Base-by-base conservation (phyloP, 2,113 vertebrate species). In the Sialia sialis region DNA sequence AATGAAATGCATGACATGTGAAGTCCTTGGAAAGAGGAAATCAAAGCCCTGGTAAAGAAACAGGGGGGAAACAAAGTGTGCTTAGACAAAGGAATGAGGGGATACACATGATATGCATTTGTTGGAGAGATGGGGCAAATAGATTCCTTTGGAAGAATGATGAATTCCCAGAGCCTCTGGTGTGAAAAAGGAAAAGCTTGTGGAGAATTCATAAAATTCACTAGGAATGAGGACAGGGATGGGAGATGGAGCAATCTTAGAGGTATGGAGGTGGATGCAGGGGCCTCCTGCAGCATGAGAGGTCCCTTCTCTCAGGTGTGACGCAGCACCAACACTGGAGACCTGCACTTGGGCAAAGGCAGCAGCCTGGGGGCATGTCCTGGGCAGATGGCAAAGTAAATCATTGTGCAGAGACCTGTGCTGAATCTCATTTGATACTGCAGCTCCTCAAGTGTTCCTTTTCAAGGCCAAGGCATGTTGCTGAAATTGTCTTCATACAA, bases 321-420 rank as follows among this genome's bases (percentile, higher is more conserved):
- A 9, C 25, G 23, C 0, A 0, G n/a, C 62, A 39, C 55, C 59
- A 48, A 9, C 1, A 0, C 29, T 52, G 44, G 41, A 51, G n/a
- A 44, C 36, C 44, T 48, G 72, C 1, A 0, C 15, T 59, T 52
- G 34, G 51, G 38, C 60, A 49, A 36, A 80, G 44, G 36, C 67
- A 91, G 52, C 43, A 80, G 68, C 22, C 54, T 63, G 20, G 3
- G 0, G 18, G 21, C 30, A 5, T 59, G 10, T 9, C 3, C 3
- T 10, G 20, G 41, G 7, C n/a, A 36, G 25, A 15, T 64, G 78
- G 41, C 30, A 64, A 16, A 30, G 18, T 26, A 58, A 76, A 27
- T 49, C 23, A 14, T 0, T 32, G 11, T 27, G 30, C 26, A 49
- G 26, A 32, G 51, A 22, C 36, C 23, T 38, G 55, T 26, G 18